Evolutionary conservation across 2,888 invertebrate species (phyloP), one percentile per base, ranked within the genome.

Genomic region (Brachypterus glaber): DNA sequence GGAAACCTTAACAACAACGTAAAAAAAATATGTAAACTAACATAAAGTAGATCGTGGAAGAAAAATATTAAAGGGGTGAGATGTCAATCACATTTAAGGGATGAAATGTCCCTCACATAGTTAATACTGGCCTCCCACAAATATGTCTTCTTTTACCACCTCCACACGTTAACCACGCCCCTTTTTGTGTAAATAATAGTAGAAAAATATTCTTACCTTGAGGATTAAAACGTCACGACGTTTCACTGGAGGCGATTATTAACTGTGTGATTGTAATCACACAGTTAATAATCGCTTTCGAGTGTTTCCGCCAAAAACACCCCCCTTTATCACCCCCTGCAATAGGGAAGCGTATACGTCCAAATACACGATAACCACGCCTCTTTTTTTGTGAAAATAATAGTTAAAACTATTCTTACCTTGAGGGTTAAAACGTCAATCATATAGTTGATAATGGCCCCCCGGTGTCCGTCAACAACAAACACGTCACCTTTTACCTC

Each of bases 291-390:
- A 85, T 76, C 8, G 75, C 73, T 41, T 82, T 79, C 15, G 72
- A 68, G 41, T 79, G 74, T 2, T n/a, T n/a, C n/a, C n/a, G n/a
- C n/a, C n/a, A n/a, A n/a, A n/a, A n/a, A n/a, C n/a, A n/a, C n/a
- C n/a, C n/a, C n/a, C n/a, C n/a, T n/a, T n/a, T n/a, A n/a, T 76
- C 8, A 82, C 60, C 47, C 77, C 75, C 37, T 74, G 76, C 32
- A 86, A 63, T 32, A 86, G 60, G 34, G 74, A 72, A 4, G 72
- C 66, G 33, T 76, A 71, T 1, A 76, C 70, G 43, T 83, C 82
- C 5, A 85, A 66, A 7, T 79, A 77, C 9, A 73, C 66, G 60
- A 79, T 77, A 1, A 78, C 85, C 13, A 85, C 81, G 4, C 70
- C 64, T 32, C 79, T 67, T 48, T 81, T 79, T 37, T 69, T 67